A percentile compares a stretch with the other conserved stretches of the same genome.
phyloP scores from a whole-genome alignment of 2,888 invertebrate species.

The Ligdia adustata region DNA sequence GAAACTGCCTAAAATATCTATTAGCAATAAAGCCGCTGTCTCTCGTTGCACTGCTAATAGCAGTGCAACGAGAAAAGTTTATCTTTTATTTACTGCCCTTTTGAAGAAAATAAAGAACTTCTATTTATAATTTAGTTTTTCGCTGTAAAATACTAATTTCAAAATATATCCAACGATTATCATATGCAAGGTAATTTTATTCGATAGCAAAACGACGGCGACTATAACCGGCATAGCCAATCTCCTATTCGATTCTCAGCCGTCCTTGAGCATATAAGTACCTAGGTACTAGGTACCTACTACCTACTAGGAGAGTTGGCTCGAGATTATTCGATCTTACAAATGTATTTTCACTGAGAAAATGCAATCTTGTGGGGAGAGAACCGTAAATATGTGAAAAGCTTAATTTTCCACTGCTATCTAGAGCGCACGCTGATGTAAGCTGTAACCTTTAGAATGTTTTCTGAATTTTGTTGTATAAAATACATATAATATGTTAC shows the following conservation, averaged over 20 bases:
- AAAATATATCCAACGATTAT: no score
- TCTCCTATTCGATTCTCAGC: slow-evolving; percentile 39
- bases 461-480: neutral
- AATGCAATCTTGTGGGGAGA: slow-evolving; percentile 39
- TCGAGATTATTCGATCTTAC: slow-evolving; percentile 37
- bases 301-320: no score
- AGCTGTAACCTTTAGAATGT: neutral
- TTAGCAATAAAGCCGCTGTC: no score
- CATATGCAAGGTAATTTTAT: slow-evolving; percentile 7
- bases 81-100: no score
- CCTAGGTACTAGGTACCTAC: no score
- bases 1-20: no score
- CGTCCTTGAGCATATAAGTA: slow-evolving; percentile 35
- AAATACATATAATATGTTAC: neutral
- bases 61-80: no score
- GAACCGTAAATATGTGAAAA: slow-evolving; percentile 34
- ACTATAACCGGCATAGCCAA: slow-evolving; percentile 30
- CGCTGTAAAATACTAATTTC: no score
- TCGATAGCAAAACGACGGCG: slow-evolving; percentile 15
- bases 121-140: no score
- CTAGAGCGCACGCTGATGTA: neutral
- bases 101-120: no score
- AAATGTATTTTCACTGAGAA: slow-evolving; percentile 38
- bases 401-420: slow-evolving; percentile 29
- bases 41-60: no score